Evolutionary conservation across 2,888 invertebrate genomes (phyloP).

Genomic region (Chrysodeixis includens): DNA sequence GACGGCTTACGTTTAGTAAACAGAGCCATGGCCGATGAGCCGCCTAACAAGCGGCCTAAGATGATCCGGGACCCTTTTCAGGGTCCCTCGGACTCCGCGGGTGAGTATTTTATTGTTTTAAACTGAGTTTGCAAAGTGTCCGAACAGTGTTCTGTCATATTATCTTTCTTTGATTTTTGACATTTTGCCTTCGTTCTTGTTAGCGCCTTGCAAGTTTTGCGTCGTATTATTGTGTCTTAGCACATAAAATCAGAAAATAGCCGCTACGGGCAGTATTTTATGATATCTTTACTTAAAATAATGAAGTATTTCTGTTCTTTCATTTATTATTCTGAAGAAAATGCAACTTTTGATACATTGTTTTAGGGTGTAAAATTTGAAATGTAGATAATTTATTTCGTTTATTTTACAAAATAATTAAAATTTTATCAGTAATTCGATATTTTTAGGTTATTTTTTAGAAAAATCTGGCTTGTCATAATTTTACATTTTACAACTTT

Average conservation of each 20-base stretch:
- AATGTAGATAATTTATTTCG: slow-evolving; percentile 18
- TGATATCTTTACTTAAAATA: slow-evolving; percentile 27
- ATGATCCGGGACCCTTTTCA: slow-evolving; percentile 95
- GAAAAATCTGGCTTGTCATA: slow-evolving; percentile 18
- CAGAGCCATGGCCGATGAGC: slow-evolving; percentile 98
- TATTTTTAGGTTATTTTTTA: slow-evolving; percentile 17
- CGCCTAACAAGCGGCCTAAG: slow-evolving; percentile 98
- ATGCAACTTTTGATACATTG: slow-evolving; percentile 44
- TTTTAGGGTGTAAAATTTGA: slow-evolving; percentile 43
- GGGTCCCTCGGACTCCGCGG: slow-evolving; percentile 94
- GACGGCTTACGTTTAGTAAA: slow-evolving; percentile 92
- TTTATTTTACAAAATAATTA: background rate
- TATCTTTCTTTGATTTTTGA: slow-evolving; percentile 84
- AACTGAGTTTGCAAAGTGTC: slow-evolving; percentile 75
- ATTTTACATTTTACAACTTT: slow-evolving; percentile 21
- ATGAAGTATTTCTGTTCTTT: slow-evolving; percentile 49
- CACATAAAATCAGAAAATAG: slow-evolving; percentile 54
- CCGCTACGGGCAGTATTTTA: slow-evolving; percentile 29
- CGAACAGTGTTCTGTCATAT: slow-evolving; percentile 82
- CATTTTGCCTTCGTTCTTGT: slow-evolving; percentile 84
- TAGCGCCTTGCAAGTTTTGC: slow-evolving; percentile 87
- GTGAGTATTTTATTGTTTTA: slow-evolving; percentile 89
- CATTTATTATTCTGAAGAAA: slow-evolving; percentile 53
- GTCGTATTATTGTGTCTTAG: slow-evolving; percentile 83
- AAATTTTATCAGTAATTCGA: slow-evolving; percentile 5